Evolutionary conservation across 2,888 invertebrate species (phyloP).

Genomic region (Orthonevra nobilis): DNA sequence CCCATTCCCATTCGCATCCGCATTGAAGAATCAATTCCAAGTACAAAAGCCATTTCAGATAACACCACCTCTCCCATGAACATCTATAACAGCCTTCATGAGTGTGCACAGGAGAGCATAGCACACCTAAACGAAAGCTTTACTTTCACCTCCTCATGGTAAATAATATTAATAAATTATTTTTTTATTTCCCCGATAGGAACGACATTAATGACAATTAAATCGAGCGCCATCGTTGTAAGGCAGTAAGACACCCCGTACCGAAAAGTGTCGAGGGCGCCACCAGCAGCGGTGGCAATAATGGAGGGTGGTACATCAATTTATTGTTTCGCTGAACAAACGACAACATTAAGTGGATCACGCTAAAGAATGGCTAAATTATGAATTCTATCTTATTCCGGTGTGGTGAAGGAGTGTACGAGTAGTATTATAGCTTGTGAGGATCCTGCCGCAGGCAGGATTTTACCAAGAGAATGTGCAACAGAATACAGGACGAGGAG

Average conservation of each 20-base stretch:
- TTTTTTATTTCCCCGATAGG: constrained; percentile 53
- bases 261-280: background rate
- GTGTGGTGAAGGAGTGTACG: constrained; percentile 1
- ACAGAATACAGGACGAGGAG: constrained; percentile 26
- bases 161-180: constrained; percentile 63
- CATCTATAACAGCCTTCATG: background rate
- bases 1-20: background rate
- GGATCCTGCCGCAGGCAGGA: constrained; percentile 20
- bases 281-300: background rate
- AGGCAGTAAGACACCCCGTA: background rate
- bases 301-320: constrained; percentile 31
- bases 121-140: background rate
- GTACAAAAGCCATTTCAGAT: constrained; percentile 1
- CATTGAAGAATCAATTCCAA: constrained; percentile 3
- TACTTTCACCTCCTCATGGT: constrained; percentile 29
- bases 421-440: constrained; percentile 4
- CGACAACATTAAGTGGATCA: constrained; percentile 41
- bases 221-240: constrained; percentile 59
- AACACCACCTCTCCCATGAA: background rate
- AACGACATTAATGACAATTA: constrained; percentile 64
- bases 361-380: constrained; percentile 41
- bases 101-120: background rate
- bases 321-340: constrained; percentile 52
- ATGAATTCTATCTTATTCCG: constrained; percentile 51
- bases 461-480: constrained; percentile 49